Evolutionary conservation across 2,888 invertebrate species (phyloP), one percentile per base, ranked within the genome.

Genomic region (Cryptus viduatorius): DNA sequence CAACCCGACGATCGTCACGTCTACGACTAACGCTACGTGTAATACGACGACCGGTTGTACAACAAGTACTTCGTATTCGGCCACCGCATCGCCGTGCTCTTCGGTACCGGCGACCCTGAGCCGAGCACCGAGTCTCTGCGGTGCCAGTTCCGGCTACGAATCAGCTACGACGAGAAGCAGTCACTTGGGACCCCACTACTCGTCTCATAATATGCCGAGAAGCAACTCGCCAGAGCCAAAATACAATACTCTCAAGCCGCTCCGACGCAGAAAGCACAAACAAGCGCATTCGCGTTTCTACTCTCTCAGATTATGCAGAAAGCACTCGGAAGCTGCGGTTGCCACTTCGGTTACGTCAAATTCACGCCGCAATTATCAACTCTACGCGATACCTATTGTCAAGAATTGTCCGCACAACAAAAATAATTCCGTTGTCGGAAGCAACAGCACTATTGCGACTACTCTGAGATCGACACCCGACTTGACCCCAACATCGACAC

Each of bases 131-230:
- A 93, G 92, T 84, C 89, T 91, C 61, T 92, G 90, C 87, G 91
- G 91, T 84, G 94, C 88, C 67, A 94, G 94, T 79, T 94, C 94
- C 71, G 94, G 94, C 67, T 95, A 95, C 89, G 94, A 94, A 79
- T 94, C 94, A 77, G 84, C 86, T 50, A 77, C 79, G 65, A 94
- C 95, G 48, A 92, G 94, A 75, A 92, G 93, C 86, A 93, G 93
- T 84, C 93, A 93, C 86, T 89, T 93, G 83, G 93, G 93, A 50
- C 93, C 94, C 82, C 92, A 94, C 91, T 92, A 91, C 89, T 90
- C 92, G 82, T 88, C 90, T 42, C 90, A 92, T 87, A 93, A 93
- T 88, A 91, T 93, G 92, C 93, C 93, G 44, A 90, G 93, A 75
- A 90, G 86, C 83, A 92, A 93, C 83, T 93, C 93, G 12, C 93